Percentiles rank a stretch among this genome's conserved stretches.
phyloP scores from a whole-genome alignment of 2,797 vertebrate genomes.

The Perodicticus potto region DNA sequence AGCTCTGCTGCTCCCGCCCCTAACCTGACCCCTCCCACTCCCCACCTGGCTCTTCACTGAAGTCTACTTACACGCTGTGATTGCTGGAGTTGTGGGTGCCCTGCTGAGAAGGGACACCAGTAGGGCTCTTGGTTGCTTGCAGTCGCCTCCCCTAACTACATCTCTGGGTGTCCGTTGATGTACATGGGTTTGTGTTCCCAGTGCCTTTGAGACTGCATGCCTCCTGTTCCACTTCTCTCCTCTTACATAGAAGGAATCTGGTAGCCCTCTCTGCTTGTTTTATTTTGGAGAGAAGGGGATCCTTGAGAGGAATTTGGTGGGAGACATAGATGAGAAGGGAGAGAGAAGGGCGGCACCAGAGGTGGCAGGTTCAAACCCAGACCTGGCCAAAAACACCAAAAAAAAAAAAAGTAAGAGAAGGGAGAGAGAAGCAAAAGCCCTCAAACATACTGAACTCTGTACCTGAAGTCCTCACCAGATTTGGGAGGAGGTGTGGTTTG shows the following conservation, averaged over 20 bases:
- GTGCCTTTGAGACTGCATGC: neutral
- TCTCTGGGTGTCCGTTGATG: neutral
- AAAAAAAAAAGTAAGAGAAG: neutral
- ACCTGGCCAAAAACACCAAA: no score
- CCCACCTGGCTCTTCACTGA: neutral
- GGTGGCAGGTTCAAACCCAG: no score
- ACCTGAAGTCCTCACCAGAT: neutral
- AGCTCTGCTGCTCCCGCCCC: neutral
- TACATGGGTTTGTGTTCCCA: neutral
- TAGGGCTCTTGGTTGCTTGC: neutral
- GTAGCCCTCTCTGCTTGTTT: neutral
- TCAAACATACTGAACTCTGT: neutral
- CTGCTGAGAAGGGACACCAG: no score
- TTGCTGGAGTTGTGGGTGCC: neutral
- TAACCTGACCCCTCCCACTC: neutral
- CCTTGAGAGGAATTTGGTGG: neutral
- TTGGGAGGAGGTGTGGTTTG: neutral
- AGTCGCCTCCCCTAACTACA: neutral
- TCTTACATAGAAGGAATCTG: neutral
- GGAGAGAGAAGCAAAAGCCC: neutral
- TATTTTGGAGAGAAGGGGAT: slow-evolving; percentile 6
- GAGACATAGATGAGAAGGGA: neutral
- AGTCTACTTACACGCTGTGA: neutral
- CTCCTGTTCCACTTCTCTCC: neutral
- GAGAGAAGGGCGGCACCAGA: neutral